Base-by-base conservation (phyloP, 1,140 invertebrate species). In the Heliconius hewitsoni region DNA sequence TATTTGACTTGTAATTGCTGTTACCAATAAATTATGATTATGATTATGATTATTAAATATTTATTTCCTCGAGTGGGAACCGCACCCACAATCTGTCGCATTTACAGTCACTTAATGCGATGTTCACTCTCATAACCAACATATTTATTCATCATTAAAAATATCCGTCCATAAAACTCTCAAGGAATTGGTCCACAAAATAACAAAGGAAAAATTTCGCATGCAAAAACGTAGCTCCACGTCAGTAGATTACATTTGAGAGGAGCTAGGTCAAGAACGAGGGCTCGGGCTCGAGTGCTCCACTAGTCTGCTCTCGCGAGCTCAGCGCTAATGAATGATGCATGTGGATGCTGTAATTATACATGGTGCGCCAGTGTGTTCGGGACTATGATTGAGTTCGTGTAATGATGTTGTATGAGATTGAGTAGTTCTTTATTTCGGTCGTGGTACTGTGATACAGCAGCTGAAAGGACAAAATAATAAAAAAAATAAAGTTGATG, bases 311-410 rank as follows among this genome's bases (percentile, higher is more conserved):
- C 55, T 57, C 55, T 57, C 55, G 55, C 55, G n/a, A 57, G 55
- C 55, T 57, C 55, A 57, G 55, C 55, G 55, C 55, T 57, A 57
- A 57, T 57, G 55, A 57, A 57, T 57, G 55, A 57, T 57, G 55
- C 55, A 57, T 57, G 55, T 57, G 55, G 55, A 57, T 57, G 55
- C 55, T 57, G 55, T 57, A 23, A 57, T 57, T 57, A 57, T 57
- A 23, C 55, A 57, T 8, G 19, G 8, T 9, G n/a, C n/a, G 55
- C n/a, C n/a, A 23, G 55, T 9, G 55, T 11, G 55, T 57, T 57
- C 8, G 55, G n/a, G 8, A 23, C 55, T 9, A 8, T 57, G n/a
- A 57, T 57, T 3, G 55, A 57, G 55, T 11, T 9, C 2, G 55
- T 57, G 55, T 57, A 11, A 57, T 57, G n/a, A n/a, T 57, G 8